Conservation (phyloP, 2,797 vertebrate species). For the Adrianichthys oophorus region DNA sequence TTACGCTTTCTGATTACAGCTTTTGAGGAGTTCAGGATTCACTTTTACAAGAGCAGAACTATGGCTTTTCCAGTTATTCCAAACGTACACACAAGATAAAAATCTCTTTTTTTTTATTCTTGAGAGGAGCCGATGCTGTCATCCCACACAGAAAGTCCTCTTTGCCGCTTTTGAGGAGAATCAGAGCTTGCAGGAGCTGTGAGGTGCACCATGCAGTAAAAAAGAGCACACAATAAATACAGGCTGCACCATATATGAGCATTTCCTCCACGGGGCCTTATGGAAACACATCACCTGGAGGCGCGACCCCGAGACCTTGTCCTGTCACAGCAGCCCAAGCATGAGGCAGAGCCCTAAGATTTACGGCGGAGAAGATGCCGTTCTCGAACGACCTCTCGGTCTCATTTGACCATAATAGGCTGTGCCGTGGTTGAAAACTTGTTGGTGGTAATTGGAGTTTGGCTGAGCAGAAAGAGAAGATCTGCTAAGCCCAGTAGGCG, state of each 20-base stretch:
- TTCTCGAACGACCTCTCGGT: conserved; percentile 53
- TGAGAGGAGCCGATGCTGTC: conserved; percentile 16
- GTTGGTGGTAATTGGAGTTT: conserved; percentile 77
- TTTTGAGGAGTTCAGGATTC: conserved; percentile 22
- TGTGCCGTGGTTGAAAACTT: conserved; percentile 65
- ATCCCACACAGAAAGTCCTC: conserved; percentile 15
- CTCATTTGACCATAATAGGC: conserved; percentile 84
- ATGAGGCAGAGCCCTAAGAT: conserved; percentile 72
- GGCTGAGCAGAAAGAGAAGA: conserved; percentile 65
- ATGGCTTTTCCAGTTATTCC: conserved; percentile 10
- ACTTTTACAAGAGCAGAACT: conserved; percentile 8
- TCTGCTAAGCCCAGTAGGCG: conserved; percentile 56
- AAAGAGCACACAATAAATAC: conserved; percentile 71
- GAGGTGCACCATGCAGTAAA: conserved; percentile 56
- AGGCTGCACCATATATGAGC: conserved; percentile 79
- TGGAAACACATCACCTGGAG: conserved; percentile 84
- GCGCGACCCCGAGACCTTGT: conserved; percentile 67
- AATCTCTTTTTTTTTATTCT: conserved; percentile 13
- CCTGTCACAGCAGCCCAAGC: conserved; percentile 73
- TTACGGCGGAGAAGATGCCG: conserved; percentile 72
- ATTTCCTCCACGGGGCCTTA: conserved; percentile 68
- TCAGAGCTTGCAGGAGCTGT: conserved; percentile 43
- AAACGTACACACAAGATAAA: conserved; percentile 28
- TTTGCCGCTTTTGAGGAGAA: conserved; percentile 21
- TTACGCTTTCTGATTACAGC: conserved; percentile 41